phyloP scores from a whole-genome alignment of 2,888 invertebrate genomes.

The Troglohyphantes excavatus region DNA sequence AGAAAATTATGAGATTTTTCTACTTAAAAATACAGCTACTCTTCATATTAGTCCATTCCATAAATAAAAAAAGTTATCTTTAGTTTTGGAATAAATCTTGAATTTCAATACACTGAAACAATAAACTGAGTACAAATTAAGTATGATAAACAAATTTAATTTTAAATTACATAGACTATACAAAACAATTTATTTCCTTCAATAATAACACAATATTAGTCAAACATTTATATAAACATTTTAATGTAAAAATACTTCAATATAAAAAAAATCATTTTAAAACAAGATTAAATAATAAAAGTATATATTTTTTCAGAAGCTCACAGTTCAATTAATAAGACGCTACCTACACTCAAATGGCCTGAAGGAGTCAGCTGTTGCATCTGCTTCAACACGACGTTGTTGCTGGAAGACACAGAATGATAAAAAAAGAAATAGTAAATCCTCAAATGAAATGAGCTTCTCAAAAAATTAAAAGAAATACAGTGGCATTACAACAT shows the following conservation, averaged over 20 bases:
- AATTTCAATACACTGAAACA: too few relatives aligned
- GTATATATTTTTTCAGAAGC: conserved; percentile 37
- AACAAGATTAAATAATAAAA: background rate
- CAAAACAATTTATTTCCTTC: too few relatives aligned
- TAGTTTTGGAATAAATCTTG: too few relatives aligned
- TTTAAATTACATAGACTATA: too few relatives aligned
- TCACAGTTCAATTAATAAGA: conserved; percentile 51
- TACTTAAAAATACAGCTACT: too few relatives aligned
- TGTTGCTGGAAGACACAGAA: conserved; percentile 62
- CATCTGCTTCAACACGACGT: conserved; percentile 30
- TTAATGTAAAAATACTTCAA: background rate
- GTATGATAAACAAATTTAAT: too few relatives aligned
- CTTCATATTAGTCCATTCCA: too few relatives aligned
- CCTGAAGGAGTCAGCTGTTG: conserved; percentile 44
- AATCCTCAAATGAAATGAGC: conserved; percentile 8
- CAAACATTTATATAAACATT: background rate
- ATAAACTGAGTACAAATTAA: too few relatives aligned
- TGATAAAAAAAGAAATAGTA: conserved; percentile 42
- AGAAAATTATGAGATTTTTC: too few relatives aligned
- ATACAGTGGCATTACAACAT: background rate
- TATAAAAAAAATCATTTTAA: background rate
- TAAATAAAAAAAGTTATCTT: too few relatives aligned
- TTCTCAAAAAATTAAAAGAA: conserved; percentile 12
- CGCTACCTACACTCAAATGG: conserved; percentile 65
- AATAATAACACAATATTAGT: background rate